phyloP scores from a whole-genome alignment of 2,888 invertebrate genomes.

The Tetheella fluctuosa region DNA sequence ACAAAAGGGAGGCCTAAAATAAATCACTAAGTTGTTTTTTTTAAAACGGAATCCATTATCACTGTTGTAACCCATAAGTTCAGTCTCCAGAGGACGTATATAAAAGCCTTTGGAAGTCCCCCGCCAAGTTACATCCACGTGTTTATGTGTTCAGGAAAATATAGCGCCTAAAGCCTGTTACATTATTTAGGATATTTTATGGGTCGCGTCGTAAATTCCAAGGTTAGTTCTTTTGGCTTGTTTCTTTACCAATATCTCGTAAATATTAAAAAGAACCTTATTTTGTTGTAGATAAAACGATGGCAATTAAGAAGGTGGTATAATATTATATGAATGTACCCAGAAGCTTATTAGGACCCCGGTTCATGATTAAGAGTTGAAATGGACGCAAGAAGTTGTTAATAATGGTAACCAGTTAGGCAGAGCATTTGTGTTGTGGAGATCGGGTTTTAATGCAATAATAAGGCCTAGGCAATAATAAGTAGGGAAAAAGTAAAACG shows the following conservation, averaged over 20 bases:
- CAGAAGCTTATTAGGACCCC: no score
- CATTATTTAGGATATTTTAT: slow-evolving; percentile 3
- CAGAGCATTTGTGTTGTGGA: no score
- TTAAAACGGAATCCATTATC: not conserved
- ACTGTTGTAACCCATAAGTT: not conserved
- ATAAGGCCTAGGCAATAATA: no score
- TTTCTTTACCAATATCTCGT: not conserved
- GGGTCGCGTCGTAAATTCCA: not conserved
- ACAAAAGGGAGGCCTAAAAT: not conserved
- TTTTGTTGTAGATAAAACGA: not conserved
- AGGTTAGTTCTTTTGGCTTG: not conserved
- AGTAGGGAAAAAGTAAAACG: no score
- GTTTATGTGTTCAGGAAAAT: slow-evolving; percentile 5
- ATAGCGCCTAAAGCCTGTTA: not conserved
- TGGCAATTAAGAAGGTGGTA: no score
- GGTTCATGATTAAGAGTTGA: no score
- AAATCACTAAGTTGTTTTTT: not conserved
- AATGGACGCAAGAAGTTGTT: no score
- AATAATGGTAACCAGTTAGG: no score
- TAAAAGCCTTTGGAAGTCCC: not conserved
- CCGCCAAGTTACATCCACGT: not conserved
- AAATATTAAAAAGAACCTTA: not conserved
- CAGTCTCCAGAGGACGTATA: not conserved
- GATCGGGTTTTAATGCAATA: no score
- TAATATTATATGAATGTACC: no score